Evolutionary conservation across 2,113 vertebrate genomes (phyloP), one percentile per base, ranked within the genome.

Genomic region (Fulmarus glacialis): DNA sequence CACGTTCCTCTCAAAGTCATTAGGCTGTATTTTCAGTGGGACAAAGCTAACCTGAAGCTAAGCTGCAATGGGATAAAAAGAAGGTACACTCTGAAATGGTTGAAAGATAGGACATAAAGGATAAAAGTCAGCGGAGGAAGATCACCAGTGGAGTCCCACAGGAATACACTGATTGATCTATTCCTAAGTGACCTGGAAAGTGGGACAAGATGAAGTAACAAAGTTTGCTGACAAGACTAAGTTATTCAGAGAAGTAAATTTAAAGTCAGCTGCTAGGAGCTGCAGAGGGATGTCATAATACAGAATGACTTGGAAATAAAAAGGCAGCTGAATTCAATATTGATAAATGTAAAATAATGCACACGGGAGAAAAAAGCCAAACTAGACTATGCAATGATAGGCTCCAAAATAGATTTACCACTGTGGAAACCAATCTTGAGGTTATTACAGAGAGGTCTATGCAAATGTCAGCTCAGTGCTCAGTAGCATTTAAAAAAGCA

Each of bases 291-390:
- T 88, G 36, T 71, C 60, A 62, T 90, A 90, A 85, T 38, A 90
- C 45, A 82, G 48, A 91, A 82, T 90, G 85, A 80, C 66, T 91
- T 87, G 74, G 84, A 91, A 94, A 94, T 88, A 93, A 82, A 96
- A 95, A 90, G 29, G 82, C 66, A 90, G 48, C 48, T 67, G 66
- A 82, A 82, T 92, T 91, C 95, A 95, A 60, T 94, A 95, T 88
- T 91, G 93, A 95, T 82, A 95, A 96, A 95, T 75, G 72, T 50
- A 66, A 96, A 84, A 83, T 63, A 95, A 96, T 93, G 74, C 66
- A 85, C 56, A 52, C 11, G 36, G 47, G 64, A 94, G 43, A 71
- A 95, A 77, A 95, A 93, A 82, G 53, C 14, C 43, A 60, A 91
- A 47, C 59, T 87, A 55, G 87, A 47, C 15, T 68, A 94, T 48